Evolutionary conservation across 2,113 vertebrate species (phyloP).

Genomic region (Dromaius novaehollandiae): DNA sequence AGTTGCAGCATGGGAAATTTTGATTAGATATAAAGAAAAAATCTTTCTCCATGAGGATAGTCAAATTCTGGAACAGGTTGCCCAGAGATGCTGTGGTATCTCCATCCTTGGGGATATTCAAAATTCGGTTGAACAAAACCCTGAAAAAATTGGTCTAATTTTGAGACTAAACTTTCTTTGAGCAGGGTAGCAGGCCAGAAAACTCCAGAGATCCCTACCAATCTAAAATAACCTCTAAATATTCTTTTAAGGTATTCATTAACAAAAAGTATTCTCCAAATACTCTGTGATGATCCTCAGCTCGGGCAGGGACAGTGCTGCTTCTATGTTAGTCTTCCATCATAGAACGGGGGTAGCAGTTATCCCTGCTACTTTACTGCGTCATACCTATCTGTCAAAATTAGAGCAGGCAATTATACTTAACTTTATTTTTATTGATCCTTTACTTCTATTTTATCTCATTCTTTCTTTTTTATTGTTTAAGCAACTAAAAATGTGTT

Average conservation of each 20-base stretch:
- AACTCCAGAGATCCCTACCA: neutral
- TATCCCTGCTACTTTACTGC: neutral
- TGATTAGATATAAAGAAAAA: neutral
- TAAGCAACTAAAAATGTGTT: neutral
- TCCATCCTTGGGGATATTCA: neutral
- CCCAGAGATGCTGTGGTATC: neutral
- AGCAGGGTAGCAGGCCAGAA: neutral
- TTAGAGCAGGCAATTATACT: neutral
- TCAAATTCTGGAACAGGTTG: neutral
- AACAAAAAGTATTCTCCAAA: neutral
- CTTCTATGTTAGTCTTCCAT: neutral
- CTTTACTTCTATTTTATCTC: neutral
- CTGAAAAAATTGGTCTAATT: neutral
- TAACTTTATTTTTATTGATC: no score
- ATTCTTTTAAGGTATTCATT: neutral
- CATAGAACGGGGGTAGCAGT: neutral
- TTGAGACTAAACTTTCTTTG: neutral
- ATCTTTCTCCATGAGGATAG: neutral
- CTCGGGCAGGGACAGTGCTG: neutral
- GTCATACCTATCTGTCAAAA: neutral
- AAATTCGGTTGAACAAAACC: neutral
- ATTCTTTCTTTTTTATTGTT: neutral
- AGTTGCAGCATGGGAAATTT: neutral
- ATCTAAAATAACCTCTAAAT: neutral
- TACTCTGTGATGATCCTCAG: neutral